A percentile compares a stretch with the other conserved stretches of the same genome.
Conservation (phyloP, 2,888 invertebrate genomes). For the Ophion obscuratus region DNA sequence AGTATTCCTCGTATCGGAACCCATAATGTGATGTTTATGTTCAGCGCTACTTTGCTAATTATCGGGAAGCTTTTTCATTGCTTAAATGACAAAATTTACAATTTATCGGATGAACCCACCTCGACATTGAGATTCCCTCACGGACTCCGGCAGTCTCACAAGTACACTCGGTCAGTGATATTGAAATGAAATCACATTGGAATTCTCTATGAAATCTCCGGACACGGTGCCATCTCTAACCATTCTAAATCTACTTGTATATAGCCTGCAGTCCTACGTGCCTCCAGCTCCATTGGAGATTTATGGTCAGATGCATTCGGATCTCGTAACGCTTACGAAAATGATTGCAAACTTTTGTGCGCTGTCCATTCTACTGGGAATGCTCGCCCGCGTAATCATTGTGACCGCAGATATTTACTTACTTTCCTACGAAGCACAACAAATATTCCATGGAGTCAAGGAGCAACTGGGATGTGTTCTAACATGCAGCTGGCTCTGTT, state of each 20-base stretch:
- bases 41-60: slow-evolving; percentile 1
- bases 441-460: not conserved
- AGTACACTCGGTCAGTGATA: slow-evolving; percentile 6
- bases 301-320: slow-evolving; percentile 51
- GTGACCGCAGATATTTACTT: slow-evolving; percentile 52
- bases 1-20: slow-evolving; percentile 31
- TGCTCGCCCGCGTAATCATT: slow-evolving; percentile 47
- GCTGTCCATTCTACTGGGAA: slow-evolving; percentile 42
- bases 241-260: not conserved
- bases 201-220: not conserved
- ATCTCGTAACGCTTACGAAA: slow-evolving; percentile 49
- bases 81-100: slow-evolving; percentile 31
- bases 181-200: not conserved
- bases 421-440: not conserved
- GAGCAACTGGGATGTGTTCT: not conserved
- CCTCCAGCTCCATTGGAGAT: slow-evolving; percentile 29
- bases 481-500: not conserved
- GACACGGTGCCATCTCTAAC: not conserved
- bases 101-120: slow-evolving; percentile 2
- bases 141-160: not conserved
- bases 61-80: slow-evolving; percentile 21
- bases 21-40: slow-evolving; percentile 38
- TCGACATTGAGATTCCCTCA: not conserved
- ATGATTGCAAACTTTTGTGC: slow-evolving; percentile 49
- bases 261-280: slow-evolving; percentile 31